Conservation (phyloP, 2,888 invertebrate species). For the Tipula confusa region DNA sequence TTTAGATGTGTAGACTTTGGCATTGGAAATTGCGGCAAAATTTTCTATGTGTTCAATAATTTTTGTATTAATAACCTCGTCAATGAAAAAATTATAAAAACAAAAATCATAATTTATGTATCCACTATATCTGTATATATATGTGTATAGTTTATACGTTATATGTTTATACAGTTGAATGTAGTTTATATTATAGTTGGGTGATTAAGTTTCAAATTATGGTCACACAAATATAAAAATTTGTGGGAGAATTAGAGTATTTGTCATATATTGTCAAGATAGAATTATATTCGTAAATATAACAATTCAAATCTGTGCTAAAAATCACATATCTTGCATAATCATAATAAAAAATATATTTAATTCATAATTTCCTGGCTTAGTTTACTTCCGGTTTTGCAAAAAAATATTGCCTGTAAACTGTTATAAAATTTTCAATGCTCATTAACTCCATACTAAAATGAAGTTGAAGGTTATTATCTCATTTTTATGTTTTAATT, state of each 20-base stretch:
- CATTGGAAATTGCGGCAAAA: background rate
- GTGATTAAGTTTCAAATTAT: background rate
- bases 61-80: conserved; percentile 12
- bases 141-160: too few relatives aligned
- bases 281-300: too few relatives aligned
- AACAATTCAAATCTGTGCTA: background rate
- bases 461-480: background rate
- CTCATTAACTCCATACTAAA: background rate
- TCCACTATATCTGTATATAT: too few relatives aligned
- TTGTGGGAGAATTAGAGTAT: background rate
- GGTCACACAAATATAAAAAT: background rate
- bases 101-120: background rate
- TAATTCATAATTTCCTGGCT: background rate
- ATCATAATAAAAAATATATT: background rate
- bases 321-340: background rate
- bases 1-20: background rate
- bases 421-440: background rate
- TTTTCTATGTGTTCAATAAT: conserved; percentile 3
- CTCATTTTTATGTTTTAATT: background rate
- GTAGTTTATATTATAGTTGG: background rate
- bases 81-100: background rate
- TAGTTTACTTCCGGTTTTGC: background rate
- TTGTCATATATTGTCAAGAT: too few relatives aligned
- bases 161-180: background rate
- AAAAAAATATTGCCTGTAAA: background rate